These are phyloP conservation scores for Sapayoa aenigma DNA, from an alignment of 2,113 vertebrate species.

Conservation along the genomic window DNA sequence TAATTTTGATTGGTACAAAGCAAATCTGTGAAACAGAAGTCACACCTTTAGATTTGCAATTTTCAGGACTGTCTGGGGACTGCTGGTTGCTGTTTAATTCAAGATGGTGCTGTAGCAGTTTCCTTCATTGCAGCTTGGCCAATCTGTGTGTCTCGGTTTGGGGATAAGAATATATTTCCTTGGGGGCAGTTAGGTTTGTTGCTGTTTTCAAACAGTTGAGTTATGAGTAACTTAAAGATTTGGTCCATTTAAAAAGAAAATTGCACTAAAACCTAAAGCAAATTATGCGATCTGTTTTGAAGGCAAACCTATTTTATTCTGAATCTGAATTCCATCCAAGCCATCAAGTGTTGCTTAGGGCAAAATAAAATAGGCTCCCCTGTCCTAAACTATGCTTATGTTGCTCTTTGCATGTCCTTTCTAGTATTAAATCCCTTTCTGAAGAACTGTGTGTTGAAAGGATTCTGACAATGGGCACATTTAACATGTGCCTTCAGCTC, in stretches of 20 bases:
- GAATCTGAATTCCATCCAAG: conserved; percentile 37
- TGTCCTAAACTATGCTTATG: conserved; percentile 24
- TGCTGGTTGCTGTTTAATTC: conserved; percentile 12
- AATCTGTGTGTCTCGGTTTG: neutral
- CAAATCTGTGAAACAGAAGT: conserved; percentile 19
- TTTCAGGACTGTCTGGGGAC: neutral
- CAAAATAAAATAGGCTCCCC: conserved; percentile 40
- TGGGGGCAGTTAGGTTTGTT: conserved; percentile 18
- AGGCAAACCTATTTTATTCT: conserved; percentile 41
- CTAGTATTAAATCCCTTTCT: conserved; percentile 38
- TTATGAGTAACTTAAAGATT: conserved; percentile 59
- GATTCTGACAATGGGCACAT: conserved; percentile 13
- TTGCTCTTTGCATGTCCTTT: conserved; percentile 36
- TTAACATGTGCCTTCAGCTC: neutral
- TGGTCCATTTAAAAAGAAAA: conserved; percentile 59
- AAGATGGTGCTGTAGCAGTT: conserved; percentile 30
- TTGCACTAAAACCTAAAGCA: conserved; percentile 62
- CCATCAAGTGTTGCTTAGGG: conserved; percentile 44
- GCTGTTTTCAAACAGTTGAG: conserved; percentile 48
- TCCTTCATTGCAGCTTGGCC: neutral
- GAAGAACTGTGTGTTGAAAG: conserved; percentile 8
- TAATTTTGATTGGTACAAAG: conserved; percentile 16
- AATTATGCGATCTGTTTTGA: conserved; percentile 48
- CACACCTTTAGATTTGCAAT: conserved; percentile 11
- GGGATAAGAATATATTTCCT: conserved; percentile 47